Percentiles rank a stretch among this genome's conserved stretches.
phyloP scores from a whole-genome alignment of 2,797 vertebrate genomes.

The Holocentrus rufus region DNA sequence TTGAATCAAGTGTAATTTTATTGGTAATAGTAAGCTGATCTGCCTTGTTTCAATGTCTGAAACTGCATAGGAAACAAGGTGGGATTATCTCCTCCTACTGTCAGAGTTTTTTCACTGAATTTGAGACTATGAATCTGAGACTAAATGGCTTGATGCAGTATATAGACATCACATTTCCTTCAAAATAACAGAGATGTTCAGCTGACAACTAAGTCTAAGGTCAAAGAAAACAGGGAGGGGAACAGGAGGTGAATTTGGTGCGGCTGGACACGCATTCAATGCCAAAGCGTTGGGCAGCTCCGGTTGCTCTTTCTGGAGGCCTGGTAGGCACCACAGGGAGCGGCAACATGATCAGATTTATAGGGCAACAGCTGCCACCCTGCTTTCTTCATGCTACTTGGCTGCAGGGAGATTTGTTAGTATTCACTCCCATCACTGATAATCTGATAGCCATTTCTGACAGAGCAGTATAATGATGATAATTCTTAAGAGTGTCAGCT shows the following conservation, averaged over 20 bases:
- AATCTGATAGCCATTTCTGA: slow-evolving; percentile 80
- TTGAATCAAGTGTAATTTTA: too few relatives aligned
- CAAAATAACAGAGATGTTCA: slow-evolving; percentile 48
- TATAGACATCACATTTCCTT: background rate
- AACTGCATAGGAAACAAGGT: too few relatives aligned
- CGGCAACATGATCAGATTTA: slow-evolving; percentile 71
- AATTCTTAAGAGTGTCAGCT: slow-evolving; percentile 78
- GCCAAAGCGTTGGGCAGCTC: slow-evolving; percentile 61
- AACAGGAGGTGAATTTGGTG: slow-evolving; percentile 47
- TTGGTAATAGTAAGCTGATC: too few relatives aligned
- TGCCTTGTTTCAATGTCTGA: too few relatives aligned
- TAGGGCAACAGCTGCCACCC: slow-evolving; percentile 76
- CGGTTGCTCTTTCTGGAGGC: slow-evolving; percentile 72
- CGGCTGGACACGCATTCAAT: slow-evolving; percentile 41
- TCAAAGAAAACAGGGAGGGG: slow-evolving; percentile 46
- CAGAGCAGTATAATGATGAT: slow-evolving; percentile 77
- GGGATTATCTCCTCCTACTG: too few relatives aligned
- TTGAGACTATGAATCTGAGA: too few relatives aligned
- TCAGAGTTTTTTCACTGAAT: too few relatives aligned
- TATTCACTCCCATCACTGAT: slow-evolving; percentile 77
- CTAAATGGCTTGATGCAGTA: too few relatives aligned
- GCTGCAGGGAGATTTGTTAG: slow-evolving; percentile 71
- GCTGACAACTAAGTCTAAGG: slow-evolving; percentile 51
- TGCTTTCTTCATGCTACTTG: slow-evolving; percentile 67
- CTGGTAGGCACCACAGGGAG: slow-evolving; percentile 48